Conservation (phyloP, 2,888 invertebrate species). For the Synergus itoensis region DNA sequence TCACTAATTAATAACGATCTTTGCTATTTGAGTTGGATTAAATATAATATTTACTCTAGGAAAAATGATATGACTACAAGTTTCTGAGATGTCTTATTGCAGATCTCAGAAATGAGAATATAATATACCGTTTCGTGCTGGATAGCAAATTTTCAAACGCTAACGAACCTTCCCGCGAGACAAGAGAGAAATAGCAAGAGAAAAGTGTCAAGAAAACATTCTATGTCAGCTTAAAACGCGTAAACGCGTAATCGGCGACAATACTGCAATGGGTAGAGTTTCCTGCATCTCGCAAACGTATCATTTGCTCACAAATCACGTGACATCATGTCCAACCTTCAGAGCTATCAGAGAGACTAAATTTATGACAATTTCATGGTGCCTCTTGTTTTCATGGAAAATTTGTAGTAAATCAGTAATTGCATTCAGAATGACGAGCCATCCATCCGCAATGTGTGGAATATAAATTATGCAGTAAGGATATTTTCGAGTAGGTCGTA, state of each 20-base stretch:
- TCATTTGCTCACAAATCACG: constrained; percentile 27
- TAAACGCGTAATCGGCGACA: constrained; percentile 33
- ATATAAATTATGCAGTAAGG: not conserved
- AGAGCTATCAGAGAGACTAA: constrained; percentile 4
- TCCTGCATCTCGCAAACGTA: constrained; percentile 27
- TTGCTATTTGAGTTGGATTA: not conserved
- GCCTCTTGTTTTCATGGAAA: constrained; percentile 20
- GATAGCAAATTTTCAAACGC: constrained; percentile 23
- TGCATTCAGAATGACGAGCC: constrained; percentile 13
- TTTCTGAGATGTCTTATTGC: constrained; percentile 8
- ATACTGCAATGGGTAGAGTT: constrained; percentile 1
- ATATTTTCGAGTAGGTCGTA: not conserved
- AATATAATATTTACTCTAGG: not conserved
- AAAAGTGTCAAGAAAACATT: constrained; percentile 35
- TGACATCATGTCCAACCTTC: constrained; percentile 8
- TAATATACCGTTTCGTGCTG: constrained; percentile 3
- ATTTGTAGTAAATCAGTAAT: constrained; percentile 38
- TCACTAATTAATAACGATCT: not conserved
- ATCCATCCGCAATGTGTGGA: not conserved
- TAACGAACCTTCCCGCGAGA: constrained; percentile 19
- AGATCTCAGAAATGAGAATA: constrained; percentile 15
- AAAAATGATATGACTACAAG: not conserved
- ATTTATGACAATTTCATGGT: constrained; percentile 36
- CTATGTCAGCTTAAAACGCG: constrained; percentile 23
- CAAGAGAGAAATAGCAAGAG: not conserved